Conservation (phyloP, 2,888 invertebrate genomes). For the Agrilus cyanescens region DNA sequence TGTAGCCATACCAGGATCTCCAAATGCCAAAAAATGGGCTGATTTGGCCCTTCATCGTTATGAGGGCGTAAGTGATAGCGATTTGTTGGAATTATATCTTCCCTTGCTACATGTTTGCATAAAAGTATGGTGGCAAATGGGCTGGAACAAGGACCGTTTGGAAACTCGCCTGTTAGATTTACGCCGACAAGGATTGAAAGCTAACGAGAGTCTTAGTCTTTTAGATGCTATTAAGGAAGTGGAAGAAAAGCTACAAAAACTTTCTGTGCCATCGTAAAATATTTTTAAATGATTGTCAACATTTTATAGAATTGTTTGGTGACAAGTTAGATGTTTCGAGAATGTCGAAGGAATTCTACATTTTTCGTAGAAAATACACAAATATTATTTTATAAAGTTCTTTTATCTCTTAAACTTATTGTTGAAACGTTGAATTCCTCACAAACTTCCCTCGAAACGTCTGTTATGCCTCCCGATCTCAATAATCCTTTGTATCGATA, state of each 20-base stretch:
- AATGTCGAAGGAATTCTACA: too few species aligned
- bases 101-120: conserved; percentile 57
- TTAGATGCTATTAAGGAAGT: conserved; percentile 53
- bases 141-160: conserved; percentile 48
- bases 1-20: conserved; percentile 35
- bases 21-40: conserved; percentile 56
- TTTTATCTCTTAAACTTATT: too few species aligned
- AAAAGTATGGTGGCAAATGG: conserved; percentile 51
- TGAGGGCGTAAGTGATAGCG: conserved; percentile 60
- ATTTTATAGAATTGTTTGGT: too few species aligned
- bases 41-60: conserved; percentile 57
- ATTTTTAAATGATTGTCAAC: neutral
- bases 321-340: too few species aligned
- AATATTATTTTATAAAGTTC: too few species aligned
- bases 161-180: conserved; percentile 49
- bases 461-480: too few species aligned
- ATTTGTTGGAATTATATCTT: conserved; percentile 54
- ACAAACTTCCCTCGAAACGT: too few species aligned
- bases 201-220: conserved; percentile 46
- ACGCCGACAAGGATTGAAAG: conserved; percentile 53
- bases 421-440: too few species aligned
- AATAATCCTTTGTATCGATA: too few species aligned
- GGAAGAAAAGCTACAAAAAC: conserved; percentile 24
- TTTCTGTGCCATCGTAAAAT: conserved; percentile 11
- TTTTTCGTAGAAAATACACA: too few species aligned